phyloP scores from a whole-genome alignment of 2,113 vertebrate species.

The Ceuthmochares aereus region DNA sequence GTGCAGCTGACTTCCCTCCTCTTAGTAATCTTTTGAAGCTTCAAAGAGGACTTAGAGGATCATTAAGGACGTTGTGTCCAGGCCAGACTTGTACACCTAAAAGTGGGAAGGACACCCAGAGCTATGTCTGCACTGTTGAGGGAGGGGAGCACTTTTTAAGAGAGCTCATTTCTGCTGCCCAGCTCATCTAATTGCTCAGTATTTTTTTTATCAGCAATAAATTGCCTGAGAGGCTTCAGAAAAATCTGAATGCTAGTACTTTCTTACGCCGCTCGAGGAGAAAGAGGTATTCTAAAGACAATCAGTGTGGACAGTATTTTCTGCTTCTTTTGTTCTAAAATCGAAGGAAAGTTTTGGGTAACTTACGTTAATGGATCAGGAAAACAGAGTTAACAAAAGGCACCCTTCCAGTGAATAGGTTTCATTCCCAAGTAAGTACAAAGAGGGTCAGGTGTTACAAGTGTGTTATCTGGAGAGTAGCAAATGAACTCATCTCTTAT shows the following conservation, averaged over 20 bases:
- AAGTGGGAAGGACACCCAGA: not conserved
- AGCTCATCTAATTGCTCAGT: not conserved
- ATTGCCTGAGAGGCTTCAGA: not conserved
- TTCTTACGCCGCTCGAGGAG: not conserved
- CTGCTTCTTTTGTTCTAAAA: not conserved
- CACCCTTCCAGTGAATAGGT: not conserved
- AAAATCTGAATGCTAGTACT: not conserved
- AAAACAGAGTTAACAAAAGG: not conserved
- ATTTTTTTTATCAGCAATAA: not conserved
- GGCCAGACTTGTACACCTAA: not conserved
- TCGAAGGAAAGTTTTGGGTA: not conserved
- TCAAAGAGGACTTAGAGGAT: conserved; percentile 7
- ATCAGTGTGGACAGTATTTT: not conserved
- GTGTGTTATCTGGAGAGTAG: not conserved
- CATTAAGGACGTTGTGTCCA: not conserved
- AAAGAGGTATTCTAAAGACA: not conserved
- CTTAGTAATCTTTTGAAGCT: conserved; percentile 15
- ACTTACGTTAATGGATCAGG: not conserved
- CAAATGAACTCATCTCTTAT: not conserved
- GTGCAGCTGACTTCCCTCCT: not conserved
- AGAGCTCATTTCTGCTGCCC: not conserved
- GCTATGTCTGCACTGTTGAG: not conserved
- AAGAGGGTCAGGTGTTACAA: not conserved
- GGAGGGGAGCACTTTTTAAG: not conserved
- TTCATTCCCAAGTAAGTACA: not conserved